Conservation (phyloP, 1,140 invertebrate species). For the Proales similis region DNA sequence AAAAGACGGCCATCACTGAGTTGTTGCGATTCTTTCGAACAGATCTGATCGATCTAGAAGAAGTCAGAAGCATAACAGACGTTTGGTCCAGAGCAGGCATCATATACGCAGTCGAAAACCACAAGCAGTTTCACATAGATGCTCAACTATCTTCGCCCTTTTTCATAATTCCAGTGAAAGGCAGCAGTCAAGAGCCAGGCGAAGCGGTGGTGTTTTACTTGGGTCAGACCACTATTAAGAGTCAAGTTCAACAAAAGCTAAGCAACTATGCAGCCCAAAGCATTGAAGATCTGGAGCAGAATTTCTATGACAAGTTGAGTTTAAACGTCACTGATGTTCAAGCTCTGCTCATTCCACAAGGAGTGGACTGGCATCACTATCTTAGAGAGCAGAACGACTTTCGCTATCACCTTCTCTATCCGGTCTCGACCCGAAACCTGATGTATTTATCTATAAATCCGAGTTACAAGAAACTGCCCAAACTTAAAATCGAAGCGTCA, state of each 20-base stretch:
- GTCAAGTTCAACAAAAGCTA: slow-evolving; percentile 6
- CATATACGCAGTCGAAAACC: slow-evolving; percentile 36
- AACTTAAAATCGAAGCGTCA: slow-evolving; percentile 19
- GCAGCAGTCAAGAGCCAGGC: neutral
- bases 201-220: slow-evolving; percentile 12
- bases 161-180: slow-evolving; percentile 34
- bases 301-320: slow-evolving; percentile 30
- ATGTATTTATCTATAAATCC: slow-evolving; percentile 35
- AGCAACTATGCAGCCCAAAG: slow-evolving; percentile 14
- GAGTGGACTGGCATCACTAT: slow-evolving; percentile 2
- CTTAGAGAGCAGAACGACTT: neutral
- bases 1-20: slow-evolving; percentile 22
- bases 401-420: slow-evolving; percentile 8
- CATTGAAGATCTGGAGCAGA: slow-evolving; percentile 32
- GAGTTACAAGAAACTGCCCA: slow-evolving; percentile 34
- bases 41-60: slow-evolving; percentile 28
- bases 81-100: slow-evolving; percentile 35
- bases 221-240: slow-evolving; percentile 21
- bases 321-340: slow-evolving; percentile 23
- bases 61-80: slow-evolving; percentile 30
- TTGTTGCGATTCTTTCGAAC: slow-evolving; percentile 25
- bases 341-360: slow-evolving; percentile 2
- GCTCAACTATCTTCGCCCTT: slow-evolving; percentile 25
- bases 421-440: slow-evolving; percentile 17
- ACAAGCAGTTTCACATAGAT: slow-evolving; percentile 34